These are phyloP conservation scores for Uloborus plumipes DNA, from an alignment of 2,888 invertebrate genomes.

Conservation along the genomic window DNA sequence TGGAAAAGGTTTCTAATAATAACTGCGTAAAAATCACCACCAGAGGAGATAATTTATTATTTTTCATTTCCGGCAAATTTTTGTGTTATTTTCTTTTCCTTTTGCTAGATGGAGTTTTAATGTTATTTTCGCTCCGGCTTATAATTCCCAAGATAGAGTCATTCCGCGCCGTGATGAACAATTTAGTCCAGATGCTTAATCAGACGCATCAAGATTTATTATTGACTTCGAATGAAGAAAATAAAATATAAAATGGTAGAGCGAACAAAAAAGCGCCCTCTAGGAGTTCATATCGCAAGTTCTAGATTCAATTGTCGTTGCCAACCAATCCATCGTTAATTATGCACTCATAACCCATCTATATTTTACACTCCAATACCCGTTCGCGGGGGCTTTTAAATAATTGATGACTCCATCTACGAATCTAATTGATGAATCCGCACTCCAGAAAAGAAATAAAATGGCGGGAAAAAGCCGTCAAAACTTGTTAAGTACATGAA, in stretches of 20 bases:
- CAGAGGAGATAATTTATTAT: no score
- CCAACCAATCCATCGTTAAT: conserved; percentile 58
- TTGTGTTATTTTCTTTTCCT: conserved; percentile 31
- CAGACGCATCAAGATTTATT: conserved; percentile 60
- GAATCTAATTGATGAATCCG: conserved; percentile 58
- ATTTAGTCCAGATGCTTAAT: conserved; percentile 58
- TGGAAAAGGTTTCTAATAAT: no score
- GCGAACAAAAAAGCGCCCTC: conserved; percentile 26
- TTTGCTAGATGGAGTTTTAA: conserved; percentile 45
- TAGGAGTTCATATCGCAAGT: conserved; percentile 39
- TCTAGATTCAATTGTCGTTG: conserved; percentile 62
- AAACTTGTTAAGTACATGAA: conserved; percentile 63
- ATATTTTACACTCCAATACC: conserved; percentile 63
- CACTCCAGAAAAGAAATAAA: conserved; percentile 28
- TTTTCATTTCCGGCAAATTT: not conserved
- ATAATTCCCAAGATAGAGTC: conserved; percentile 52
- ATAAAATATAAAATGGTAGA: conserved; percentile 12
- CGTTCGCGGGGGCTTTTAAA: conserved; percentile 59
- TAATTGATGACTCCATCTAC: conserved; percentile 61
- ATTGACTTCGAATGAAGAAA: conserved; percentile 15
- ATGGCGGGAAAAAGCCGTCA: conserved; percentile 36
- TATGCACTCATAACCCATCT: conserved; percentile 62
- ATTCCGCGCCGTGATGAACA: conserved; percentile 45
- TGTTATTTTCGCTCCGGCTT: conserved; percentile 43
- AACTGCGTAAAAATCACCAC: no score